phyloP scores from a whole-genome alignment of 2,888 invertebrate genomes.

The Rotaria sp. region DNA sequence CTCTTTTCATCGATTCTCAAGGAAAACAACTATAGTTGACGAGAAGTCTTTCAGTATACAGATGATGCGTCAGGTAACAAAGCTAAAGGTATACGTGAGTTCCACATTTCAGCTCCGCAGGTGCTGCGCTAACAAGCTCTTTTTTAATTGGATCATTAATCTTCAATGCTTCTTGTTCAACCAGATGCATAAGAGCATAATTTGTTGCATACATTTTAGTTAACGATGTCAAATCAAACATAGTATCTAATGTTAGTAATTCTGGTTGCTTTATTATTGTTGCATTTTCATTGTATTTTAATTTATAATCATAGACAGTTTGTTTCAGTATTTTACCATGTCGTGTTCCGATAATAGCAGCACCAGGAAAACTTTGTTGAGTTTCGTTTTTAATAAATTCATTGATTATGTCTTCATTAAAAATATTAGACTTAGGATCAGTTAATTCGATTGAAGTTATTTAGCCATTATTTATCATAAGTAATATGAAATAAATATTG shows the following conservation, averaged over 20 bases:
- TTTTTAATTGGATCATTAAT: background rate
- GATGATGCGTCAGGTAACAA: no score
- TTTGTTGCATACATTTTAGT: slow-evolving; percentile 27
- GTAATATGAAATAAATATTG: no score
- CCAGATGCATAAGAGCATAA: background rate
- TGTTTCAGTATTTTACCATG: background rate
- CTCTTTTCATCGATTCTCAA: no score
- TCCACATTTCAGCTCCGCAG: no score
- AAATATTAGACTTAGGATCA: background rate
- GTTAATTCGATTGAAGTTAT: no score
- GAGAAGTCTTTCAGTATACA: no score
- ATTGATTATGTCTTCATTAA: background rate
- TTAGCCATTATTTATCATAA: no score
- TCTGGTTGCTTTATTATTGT: background rate
- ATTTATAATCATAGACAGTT: background rate
- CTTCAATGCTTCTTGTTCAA: background rate
- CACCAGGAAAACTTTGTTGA: background rate
- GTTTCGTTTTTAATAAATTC: background rate
- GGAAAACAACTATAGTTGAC: no score
- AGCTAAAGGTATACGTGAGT: no score
- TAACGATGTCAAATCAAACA: slow-evolving; percentile 14
- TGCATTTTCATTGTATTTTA: background rate
- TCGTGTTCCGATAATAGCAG: background rate
- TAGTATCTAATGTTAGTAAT: background rate
- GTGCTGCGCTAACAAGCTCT: no score